Base-by-base conservation (phyloP, 1,140 invertebrate species). In the Callitettix versicolor region DNA sequence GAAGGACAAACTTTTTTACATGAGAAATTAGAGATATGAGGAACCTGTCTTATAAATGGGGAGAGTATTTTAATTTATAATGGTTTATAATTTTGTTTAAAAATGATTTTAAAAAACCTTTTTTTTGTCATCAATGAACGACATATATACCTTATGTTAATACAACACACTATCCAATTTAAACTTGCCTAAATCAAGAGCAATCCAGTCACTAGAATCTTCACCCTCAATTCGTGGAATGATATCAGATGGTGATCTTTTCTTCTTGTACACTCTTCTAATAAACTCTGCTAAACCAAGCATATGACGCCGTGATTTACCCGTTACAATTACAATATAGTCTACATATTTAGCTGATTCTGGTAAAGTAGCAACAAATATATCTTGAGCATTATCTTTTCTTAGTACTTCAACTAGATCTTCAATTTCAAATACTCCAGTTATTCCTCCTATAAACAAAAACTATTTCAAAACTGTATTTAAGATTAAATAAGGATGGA, bases 371-470 rank as follows among this genome's bases (percentile, higher is more conserved):
- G 84, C 84, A 1, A 91, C 88, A 75, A 88, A 90, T 55, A 95
- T 80, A 65, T 95, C 79, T 63, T 73, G 71, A 0, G 82, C 83
- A 64, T 87, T 91, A 65, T 95, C 87, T 62, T 76, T 75, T 60
- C 76, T 73, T 15, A 97, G 68, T 38, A 91, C 65, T 14, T 82
- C 75, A 0, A 95, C 79, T 22, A 96, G 68, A 57, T 95, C 88
- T 68, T 91, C 85, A 33, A 95, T 77, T 63, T 94, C 90, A 69
- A 82, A 92, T 1, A 93, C 89, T 18, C 89, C 89, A 58, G 65
- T 77, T 53, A 76, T 63, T 1, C 90, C 91, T 65, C 83, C 89
- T 93, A 61, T 20, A 73, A 76, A 60, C 57, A 41, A 58, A 26
- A 30, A 50, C 12, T 48, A 53, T 38, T 43, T 62, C 41, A 33